phyloP scores from a whole-genome alignment of 2,797 vertebrate genomes.

The Hephaestus fuliginosus region DNA sequence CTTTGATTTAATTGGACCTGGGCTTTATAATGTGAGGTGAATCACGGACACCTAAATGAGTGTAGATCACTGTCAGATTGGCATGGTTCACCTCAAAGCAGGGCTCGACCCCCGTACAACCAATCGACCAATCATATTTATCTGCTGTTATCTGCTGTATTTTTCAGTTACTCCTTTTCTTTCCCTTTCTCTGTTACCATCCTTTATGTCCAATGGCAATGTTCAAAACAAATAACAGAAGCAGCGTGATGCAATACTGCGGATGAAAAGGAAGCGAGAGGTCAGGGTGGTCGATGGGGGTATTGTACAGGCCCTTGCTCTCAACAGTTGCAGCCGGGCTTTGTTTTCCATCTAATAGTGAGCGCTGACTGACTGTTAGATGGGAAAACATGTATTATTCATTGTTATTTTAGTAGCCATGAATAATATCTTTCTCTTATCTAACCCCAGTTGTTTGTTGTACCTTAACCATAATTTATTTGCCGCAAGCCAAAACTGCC shows the following conservation, averaged over 20 bases:
- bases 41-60: neutral
- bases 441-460: neutral
- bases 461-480: neutral
- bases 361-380: neutral
- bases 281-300: neutral
- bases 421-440: neutral
- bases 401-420: neutral
- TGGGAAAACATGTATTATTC: no score
- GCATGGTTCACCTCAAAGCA: neutral
- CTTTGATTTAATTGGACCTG: neutral
- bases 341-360: neutral
- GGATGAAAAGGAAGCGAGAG: conserved; percentile 3
- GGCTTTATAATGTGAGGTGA: neutral
- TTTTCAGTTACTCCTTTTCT: neutral
- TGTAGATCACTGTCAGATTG: neutral
- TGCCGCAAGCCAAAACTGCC: neutral
- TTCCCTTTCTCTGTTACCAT: neutral
- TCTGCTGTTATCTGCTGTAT: neutral
- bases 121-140: neutral
- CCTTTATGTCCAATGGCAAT: neutral
- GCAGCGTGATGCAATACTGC: neutral
- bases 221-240: neutral
- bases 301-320: neutral
- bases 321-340: neutral
- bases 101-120: neutral